Evolutionary conservation across 1,140 invertebrate species (phyloP), one percentile per base, ranked within the genome.

Genomic region (Lucilia sericata): DNA sequence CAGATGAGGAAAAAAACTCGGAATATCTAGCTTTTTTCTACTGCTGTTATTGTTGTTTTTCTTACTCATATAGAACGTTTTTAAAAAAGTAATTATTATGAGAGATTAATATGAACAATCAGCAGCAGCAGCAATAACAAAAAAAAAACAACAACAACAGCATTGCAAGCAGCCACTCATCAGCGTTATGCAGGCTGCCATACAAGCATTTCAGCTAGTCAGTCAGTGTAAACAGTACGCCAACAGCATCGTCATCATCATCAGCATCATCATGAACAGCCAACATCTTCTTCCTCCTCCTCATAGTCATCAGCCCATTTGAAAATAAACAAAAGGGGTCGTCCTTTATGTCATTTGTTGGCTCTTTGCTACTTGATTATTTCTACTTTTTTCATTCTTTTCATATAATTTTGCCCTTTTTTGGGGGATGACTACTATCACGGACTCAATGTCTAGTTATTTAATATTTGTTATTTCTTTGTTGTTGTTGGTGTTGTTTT

Each of bases 81-180:
- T 80, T 51, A 9, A 80, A 80, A 80, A 80, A 80, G 76, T 80
- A 80, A 80, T 80, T 80, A 80, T 80, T 80, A 49, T 21, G 21
- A 80, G 21, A 80, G 76, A 51, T 80, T 47, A 80, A 80, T 80
- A 80, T 80, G 76, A 80, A 80, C 76, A 80, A 80, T 80, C 76
- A 51, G 36, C 65, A 12, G 65, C 19, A 70, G 3, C n/a, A 70
- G 60, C n/a, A n/a, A n/a, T n/a, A n/a, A n/a, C n/a, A 30, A 30
- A 3, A 30, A 30, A 30, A 1, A 30, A 30, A 30, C 1, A 30
- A 30, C 76, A 51, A 17, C 65, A 12, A n/a, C 65, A 70, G 5
- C 19, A 70, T 19, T 70, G 74, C 74, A 75, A 13, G 2, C 17
- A 78, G 36, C n/a, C 75, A 78, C 34, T 42, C 76, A 49, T 80